These are phyloP conservation scores for Entomobrya multifasciata DNA, from an alignment of 2,888 invertebrate genomes.

Conservation along the genomic window DNA sequence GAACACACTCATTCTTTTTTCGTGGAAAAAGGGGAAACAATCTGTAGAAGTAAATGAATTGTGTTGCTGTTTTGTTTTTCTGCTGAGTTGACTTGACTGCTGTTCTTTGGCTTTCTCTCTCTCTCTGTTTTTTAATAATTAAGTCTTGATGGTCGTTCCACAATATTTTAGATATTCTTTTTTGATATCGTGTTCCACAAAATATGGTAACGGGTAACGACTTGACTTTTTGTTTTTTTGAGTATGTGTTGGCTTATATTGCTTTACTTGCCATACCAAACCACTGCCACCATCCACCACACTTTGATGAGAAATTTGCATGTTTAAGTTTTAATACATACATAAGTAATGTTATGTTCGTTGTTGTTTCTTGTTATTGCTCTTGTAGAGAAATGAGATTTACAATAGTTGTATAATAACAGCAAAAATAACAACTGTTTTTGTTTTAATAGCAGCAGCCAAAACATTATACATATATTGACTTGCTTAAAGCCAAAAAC, in stretches of 20 bases:
- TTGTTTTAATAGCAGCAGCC: conserved; percentile 20
- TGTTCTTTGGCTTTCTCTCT: neutral
- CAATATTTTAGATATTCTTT: conserved; percentile 36
- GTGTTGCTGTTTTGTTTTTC: neutral
- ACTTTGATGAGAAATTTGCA: conserved; percentile 49
- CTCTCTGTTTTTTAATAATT: conserved; percentile 33
- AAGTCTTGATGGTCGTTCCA: conserved; percentile 41
- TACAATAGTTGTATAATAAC: neutral
- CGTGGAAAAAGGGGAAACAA: neutral
- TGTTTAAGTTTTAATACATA: conserved; percentile 18
- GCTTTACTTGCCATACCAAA: neutral
- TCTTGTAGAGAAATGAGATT: neutral
- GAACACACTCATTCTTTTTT: neutral
- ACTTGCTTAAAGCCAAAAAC: neutral
- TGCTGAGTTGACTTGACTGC: neutral
- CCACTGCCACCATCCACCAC: too few species aligned
- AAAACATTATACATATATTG: too few species aligned
- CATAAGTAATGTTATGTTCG: too few species aligned
- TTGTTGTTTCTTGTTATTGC: neutral
- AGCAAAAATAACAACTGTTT: conserved; percentile 19
- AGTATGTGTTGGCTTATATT: too few species aligned
- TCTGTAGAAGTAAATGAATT: neutral
- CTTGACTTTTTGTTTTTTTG: neutral
- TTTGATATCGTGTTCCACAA: neutral
- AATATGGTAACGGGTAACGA: neutral